Evolutionary conservation across 2,113 vertebrate species (phyloP).

Genomic region (human (Homo sapiens)): DNA sequence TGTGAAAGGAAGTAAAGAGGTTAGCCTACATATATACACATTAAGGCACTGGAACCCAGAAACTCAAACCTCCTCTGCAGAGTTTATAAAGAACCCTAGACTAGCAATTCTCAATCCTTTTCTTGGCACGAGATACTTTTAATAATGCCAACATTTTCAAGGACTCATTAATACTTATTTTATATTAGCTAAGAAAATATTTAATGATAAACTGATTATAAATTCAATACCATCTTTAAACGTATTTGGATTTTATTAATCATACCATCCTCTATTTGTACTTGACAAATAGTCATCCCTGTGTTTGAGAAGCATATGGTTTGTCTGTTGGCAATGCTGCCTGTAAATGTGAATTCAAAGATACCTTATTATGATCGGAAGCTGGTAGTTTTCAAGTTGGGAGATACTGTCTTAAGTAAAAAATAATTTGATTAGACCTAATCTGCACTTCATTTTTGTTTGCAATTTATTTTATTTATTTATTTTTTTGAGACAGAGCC

Average conservation of each 20-base stretch:
- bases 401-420: neutral
- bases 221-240: conserved; percentile 1
- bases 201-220: neutral
- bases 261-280: neutral
- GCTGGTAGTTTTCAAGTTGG: neutral
- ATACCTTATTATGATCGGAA: neutral
- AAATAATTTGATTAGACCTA: neutral
- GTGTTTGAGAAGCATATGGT: neutral
- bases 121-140: neutral
- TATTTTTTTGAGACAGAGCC: too few species aligned
- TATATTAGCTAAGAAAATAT: conserved; percentile 18
- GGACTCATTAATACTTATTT: neutral
- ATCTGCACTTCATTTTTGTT: conserved; percentile 5
- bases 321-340: neutral
- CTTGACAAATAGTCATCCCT: neutral
- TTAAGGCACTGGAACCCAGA: neutral
- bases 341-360: neutral
- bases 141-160: neutral
- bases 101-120: neutral
- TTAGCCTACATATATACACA: neutral
- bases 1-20: neutral
- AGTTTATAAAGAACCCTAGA: neutral
- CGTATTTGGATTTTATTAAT: conserved; percentile 17
- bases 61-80: neutral
- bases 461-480: neutral